Evolutionary conservation across 2,888 invertebrate genomes (phyloP), one percentile per base, ranked within the genome.

Genomic region (Philaethria dido): DNA sequence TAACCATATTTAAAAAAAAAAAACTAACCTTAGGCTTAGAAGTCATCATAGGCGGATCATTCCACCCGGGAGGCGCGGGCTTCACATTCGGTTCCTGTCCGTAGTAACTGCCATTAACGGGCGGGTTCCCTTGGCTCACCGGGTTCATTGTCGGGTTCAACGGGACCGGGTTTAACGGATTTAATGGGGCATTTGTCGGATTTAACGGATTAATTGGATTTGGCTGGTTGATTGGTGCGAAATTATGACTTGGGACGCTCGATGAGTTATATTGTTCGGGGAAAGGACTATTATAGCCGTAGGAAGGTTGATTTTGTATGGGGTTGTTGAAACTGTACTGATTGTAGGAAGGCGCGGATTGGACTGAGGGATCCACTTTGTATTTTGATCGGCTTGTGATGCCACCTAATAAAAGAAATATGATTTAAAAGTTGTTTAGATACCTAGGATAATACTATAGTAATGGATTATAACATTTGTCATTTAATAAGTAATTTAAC

Each of bases 351-450:
- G 93, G 92, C 2, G 94, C 93, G 0, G 96, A 94, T 59, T 95
- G 94, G 0, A 97, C 97, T 0, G 97, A 97, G 0, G 97, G 97
- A 85, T 97, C 97, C 63, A 97, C 92, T 55, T 97, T 93, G 85
- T 97, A 96, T 86, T 97, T 97, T 0, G 94, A 94, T 45, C 95
- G 93, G 4, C 95, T 91, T 13, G 94, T 88, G n/a, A 93, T 79
- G 9, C 89, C 87, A 68, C 93, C 93, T 88, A 87, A n/a, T n/a
- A n/a, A n/a, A n/a, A n/a, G n/a, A n/a, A n/a, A n/a, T n/a, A n/a
- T n/a, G n/a, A n/a, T n/a, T n/a, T n/a, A n/a, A n/a, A n/a, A n/a
- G n/a, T n/a, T n/a, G n/a, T n/a, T n/a, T n/a, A n/a, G n/a, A n/a
- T n/a, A n/a, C n/a, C n/a, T n/a, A n/a, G n/a, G n/a, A n/a, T n/a